Percentiles rank a stretch among this genome's conserved stretches.
Evolutionary conservation across 2,113 vertebrate species (phyloP).

Genomic region (Loxodonta africana): DNA sequence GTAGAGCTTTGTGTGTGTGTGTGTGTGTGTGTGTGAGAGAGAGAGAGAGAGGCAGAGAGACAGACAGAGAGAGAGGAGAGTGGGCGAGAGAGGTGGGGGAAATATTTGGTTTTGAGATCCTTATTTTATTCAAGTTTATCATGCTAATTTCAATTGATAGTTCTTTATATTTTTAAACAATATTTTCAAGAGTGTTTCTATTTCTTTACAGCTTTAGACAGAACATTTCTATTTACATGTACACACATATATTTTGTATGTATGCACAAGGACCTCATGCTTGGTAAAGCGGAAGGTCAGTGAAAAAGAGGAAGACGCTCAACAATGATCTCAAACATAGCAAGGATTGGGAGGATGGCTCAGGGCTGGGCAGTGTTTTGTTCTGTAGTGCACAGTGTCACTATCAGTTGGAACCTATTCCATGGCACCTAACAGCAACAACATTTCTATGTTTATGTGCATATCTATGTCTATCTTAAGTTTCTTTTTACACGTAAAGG

Average conservation of each 20-base stretch:
- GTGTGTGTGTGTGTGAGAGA: background rate
- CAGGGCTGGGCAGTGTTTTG: too few relatives aligned
- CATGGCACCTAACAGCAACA: too few relatives aligned
- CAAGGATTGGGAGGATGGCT: too few relatives aligned
- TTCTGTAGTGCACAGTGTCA: too few relatives aligned
- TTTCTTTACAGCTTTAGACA: constrained; percentile 14
- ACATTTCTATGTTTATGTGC: background rate
- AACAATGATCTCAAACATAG: too few relatives aligned
- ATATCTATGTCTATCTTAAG: background rate
- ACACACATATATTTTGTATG: background rate
- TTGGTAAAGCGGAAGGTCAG: too few relatives aligned
- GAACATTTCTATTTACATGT: background rate
- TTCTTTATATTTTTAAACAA: background rate
- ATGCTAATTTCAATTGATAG: background rate
- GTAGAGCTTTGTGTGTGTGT: background rate
- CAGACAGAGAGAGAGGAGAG: background rate
- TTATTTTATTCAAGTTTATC: constrained; percentile 45
- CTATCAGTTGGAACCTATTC: too few relatives aligned
- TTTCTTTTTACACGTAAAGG: background rate
- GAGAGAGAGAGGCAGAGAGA: background rate
- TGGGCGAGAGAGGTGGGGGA: too few relatives aligned
- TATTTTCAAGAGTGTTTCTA: background rate
- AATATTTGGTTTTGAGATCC: background rate
- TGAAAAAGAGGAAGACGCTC: too few relatives aligned
- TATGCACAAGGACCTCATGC: background rate